Evolutionary conservation across 2,113 vertebrate genomes (phyloP).

Genomic region (Bucco capensis): DNA sequence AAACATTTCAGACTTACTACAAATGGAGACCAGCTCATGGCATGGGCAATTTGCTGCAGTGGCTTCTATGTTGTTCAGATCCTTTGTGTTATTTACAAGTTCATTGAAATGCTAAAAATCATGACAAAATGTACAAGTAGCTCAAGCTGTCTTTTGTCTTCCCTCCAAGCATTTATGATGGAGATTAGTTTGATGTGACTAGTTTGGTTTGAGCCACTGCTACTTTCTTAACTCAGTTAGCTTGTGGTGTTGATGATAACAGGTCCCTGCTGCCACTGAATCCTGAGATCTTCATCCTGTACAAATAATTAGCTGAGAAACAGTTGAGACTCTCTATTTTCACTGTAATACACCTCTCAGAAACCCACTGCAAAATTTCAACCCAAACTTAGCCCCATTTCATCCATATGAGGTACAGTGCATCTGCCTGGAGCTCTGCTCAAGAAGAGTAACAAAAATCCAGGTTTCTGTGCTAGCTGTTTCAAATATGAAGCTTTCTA

Average conservation of each 20-base stretch:
- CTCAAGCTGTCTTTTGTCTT: not conserved
- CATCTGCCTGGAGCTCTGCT: not conserved
- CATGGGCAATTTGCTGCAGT: not conserved
- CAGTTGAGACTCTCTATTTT: not conserved
- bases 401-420: not conserved
- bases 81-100: not conserved
- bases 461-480: not conserved
- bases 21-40: not conserved
- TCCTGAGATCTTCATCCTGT: not conserved
- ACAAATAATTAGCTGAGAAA: not conserved
- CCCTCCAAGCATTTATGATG: not conserved
- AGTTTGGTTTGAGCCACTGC: not conserved
- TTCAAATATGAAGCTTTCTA: not conserved
- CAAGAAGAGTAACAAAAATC: not conserved
- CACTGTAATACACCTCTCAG: not conserved
- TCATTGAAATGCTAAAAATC: not conserved
- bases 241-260: not conserved
- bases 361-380: not conserved
- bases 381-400: not conserved
- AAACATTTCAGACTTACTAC: slow-evolving; percentile 13
- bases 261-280: not conserved
- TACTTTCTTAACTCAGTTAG: not conserved
- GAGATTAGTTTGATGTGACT: not conserved
- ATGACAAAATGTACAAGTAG: not conserved
- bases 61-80: not conserved